Percentiles rank a stretch among this genome's conserved stretches.
Conservation (phyloP, 2,113 vertebrate species). For the Cyanoderma ruficeps region DNA sequence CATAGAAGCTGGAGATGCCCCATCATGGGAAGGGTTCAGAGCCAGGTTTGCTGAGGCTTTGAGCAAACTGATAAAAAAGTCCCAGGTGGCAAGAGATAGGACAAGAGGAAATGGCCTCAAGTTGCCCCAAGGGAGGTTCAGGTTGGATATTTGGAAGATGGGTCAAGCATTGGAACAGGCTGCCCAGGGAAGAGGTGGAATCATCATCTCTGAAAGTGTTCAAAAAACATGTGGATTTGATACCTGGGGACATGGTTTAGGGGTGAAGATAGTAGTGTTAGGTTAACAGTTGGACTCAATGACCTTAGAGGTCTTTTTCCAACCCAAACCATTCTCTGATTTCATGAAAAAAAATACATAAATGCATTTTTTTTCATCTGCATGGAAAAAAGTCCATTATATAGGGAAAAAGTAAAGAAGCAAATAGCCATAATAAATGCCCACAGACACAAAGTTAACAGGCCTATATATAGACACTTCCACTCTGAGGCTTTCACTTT, state of each 20-base stretch:
- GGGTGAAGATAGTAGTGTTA: neutral
- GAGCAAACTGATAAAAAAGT: neutral
- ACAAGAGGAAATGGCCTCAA: neutral
- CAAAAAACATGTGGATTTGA: neutral
- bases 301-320: neutral
- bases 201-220: neutral
- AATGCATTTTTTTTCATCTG: neutral
- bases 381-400: neutral
- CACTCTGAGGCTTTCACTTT: neutral
- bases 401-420: neutral
- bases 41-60: neutral
- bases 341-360: neutral
- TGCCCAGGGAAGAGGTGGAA: neutral
- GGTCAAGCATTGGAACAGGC: neutral
- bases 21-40: accelerated
- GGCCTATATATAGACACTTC: neutral
- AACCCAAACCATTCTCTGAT: neutral
- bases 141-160: neutral
- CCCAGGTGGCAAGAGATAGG: no score
- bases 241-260: accelerated
- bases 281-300: neutral
- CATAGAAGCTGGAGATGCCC: neutral
- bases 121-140: neutral
- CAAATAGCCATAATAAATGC: neutral
- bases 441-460: neutral